These are phyloP conservation scores for Zonotrichia leucophrys DNA, from an alignment of 2,113 vertebrate genomes.

Conservation along the genomic window DNA sequence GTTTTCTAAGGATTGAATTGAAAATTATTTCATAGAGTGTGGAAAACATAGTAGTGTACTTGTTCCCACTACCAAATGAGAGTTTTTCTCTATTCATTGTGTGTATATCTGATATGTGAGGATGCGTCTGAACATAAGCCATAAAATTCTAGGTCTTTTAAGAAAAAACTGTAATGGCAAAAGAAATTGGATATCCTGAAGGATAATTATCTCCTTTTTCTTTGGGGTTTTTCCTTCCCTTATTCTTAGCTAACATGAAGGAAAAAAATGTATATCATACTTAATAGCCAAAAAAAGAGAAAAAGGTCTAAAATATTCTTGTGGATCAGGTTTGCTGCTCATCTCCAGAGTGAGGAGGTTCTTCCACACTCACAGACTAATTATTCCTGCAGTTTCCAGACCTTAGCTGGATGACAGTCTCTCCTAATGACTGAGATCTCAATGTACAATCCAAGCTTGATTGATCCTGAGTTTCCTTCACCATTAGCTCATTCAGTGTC, in stretches of 20 bases:
- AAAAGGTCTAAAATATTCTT: background rate
- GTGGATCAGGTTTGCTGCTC: background rate
- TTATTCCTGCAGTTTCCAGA: background rate
- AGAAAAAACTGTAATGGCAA: background rate
- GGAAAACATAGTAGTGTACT: background rate
- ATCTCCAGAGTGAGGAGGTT: background rate
- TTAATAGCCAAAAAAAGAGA: background rate
- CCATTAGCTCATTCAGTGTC: background rate
- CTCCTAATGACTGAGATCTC: background rate
- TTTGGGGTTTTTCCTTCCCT: background rate
- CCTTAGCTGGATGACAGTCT: background rate
- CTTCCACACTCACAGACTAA: background rate
- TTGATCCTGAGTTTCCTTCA: conserved; percentile 10
- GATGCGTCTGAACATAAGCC: background rate
- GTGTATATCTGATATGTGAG: background rate
- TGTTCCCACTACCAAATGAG: background rate
- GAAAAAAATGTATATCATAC: background rate
- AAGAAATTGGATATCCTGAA: background rate
- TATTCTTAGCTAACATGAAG: background rate
- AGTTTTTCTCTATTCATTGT: background rate
- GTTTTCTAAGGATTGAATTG: background rate
- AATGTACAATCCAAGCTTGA: background rate
- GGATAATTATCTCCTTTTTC: no score
- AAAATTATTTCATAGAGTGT: background rate
- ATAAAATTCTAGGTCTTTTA: background rate